Percentiles rank a stretch among this genome's conserved stretches.
Conservation (phyloP, 2,888 invertebrate genomes). For the Sminthurinus aureus region DNA sequence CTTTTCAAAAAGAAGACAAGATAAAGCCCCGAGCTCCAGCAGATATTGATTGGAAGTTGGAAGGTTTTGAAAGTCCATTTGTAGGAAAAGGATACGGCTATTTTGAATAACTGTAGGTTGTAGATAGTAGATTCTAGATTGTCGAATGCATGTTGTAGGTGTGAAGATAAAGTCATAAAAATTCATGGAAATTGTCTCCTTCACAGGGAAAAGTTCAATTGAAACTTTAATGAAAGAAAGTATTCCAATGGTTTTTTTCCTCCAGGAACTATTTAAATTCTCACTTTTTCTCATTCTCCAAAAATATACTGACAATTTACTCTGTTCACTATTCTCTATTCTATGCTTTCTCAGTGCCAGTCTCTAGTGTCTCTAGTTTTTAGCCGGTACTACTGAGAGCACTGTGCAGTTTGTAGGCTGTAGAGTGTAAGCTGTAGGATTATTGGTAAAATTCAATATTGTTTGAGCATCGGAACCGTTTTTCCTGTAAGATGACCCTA, state of each 20-base stretch:
- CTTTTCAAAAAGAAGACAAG: no score
- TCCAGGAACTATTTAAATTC: not conserved
- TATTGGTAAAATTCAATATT: conserved; percentile 29
- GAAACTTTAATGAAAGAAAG: conserved; percentile 29
- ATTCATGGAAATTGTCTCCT: conserved; percentile 6
- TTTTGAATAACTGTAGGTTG: no score
- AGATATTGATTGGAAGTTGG: no score
- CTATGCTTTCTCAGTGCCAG: no score
- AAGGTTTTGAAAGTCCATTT: no score
- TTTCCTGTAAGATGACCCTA: conserved; percentile 17
- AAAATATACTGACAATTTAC: not conserved
- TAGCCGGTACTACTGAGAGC: not conserved
- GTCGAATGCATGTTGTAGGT: no score
- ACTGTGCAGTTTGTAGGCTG: not conserved
- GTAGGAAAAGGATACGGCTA: no score
- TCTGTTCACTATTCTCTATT: not conserved
- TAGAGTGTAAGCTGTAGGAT: not conserved
- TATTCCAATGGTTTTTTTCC: not conserved
- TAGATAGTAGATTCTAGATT: not conserved
- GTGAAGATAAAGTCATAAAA: conserved; percentile 20
- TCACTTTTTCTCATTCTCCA: no score
- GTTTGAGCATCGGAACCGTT: not conserved
- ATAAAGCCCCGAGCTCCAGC: no score
- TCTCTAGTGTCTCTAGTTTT: no score
- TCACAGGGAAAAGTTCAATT: not conserved